These are phyloP conservation scores for Sebastes trivittatus DNA, from an alignment of 2,797 vertebrate genomes.

Conservation along the genomic window DNA sequence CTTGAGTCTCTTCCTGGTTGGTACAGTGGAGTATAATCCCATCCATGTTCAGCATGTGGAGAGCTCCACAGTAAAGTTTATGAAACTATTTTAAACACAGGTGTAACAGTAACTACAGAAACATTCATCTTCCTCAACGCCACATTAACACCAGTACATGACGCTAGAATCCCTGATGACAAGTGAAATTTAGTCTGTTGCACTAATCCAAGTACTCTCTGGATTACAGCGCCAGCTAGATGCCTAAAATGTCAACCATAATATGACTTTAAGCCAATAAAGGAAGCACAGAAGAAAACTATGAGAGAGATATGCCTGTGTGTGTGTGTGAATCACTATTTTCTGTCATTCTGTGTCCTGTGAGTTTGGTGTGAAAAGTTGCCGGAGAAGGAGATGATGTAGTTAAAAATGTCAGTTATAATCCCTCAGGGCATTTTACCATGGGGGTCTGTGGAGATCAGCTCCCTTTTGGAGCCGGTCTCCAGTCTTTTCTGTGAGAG, in stretches of 20 bases:
- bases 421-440: too few species aligned
- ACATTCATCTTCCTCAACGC: neutral
- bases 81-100: neutral
- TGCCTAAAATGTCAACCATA: neutral
- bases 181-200: neutral
- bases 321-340: neutral
- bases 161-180: neutral
- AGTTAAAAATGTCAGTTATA: neutral
- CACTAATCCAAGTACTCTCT: neutral
- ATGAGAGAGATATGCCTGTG: neutral
- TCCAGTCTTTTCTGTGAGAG: rapidly evolving
- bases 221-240: neutral
- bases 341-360: neutral
- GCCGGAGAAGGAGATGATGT: neutral
- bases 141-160: neutral
- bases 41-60: neutral
- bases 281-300: neutral
- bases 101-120: neutral
- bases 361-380: neutral
- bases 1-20: too few species aligned
- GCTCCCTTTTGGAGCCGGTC: too few species aligned
- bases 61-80: neutral
- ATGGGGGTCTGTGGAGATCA: too few species aligned
- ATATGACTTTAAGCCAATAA: neutral
- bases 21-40: neutral